Percentiles rank a stretch among this genome's conserved stretches.
These are phyloP conservation scores for Pyrrhosoma nymphula DNA, from an alignment of 2,888 invertebrate genomes.

Conservation along the genomic window DNA sequence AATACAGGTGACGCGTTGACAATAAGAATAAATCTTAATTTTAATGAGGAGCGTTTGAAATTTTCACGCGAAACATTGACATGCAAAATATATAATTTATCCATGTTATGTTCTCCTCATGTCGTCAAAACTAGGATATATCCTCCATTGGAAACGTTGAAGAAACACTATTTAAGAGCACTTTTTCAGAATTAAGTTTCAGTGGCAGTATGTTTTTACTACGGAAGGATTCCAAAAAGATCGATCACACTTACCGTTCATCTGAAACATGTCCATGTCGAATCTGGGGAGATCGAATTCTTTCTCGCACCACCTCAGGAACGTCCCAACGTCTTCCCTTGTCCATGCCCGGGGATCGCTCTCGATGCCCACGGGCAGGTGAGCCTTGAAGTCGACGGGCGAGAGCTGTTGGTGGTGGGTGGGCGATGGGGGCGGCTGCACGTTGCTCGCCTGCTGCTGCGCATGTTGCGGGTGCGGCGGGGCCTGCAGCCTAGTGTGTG, in stretches of 20 bases:
- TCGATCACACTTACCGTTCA: constrained; percentile 87
- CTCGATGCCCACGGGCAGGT: constrained; percentile 86
- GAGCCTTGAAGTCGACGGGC: constrained; percentile 91
- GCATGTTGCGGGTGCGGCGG: constrained; percentile 81
- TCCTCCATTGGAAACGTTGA: too few species aligned
- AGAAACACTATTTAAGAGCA: too few species aligned
- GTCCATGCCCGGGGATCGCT: constrained; percentile 95
- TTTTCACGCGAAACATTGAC: too few species aligned
- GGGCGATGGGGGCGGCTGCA: constrained; percentile 73
- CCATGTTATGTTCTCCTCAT: too few species aligned
- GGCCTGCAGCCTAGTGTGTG: constrained; percentile 71
- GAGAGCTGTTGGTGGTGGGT: constrained; percentile 74
- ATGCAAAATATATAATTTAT: too few species aligned
- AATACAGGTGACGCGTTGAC: too few species aligned
- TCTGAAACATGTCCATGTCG: constrained; percentile 95
- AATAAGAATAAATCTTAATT: too few species aligned
- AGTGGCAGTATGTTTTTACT: too few species aligned
- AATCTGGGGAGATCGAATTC: constrained; percentile 95
- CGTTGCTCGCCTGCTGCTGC: constrained; percentile 64
- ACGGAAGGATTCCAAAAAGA: too few species aligned
- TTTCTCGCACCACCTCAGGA: constrained; percentile 94
- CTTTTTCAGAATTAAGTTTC: too few species aligned
- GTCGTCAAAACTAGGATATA: too few species aligned
- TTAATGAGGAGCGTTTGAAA: too few species aligned
- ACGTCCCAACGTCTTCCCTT: constrained; percentile 92